Evolutionary conservation across 2,797 vertebrate species (phyloP), one percentile per base, ranked within the genome.

Genomic region (Xyrichtys novacula): DNA sequence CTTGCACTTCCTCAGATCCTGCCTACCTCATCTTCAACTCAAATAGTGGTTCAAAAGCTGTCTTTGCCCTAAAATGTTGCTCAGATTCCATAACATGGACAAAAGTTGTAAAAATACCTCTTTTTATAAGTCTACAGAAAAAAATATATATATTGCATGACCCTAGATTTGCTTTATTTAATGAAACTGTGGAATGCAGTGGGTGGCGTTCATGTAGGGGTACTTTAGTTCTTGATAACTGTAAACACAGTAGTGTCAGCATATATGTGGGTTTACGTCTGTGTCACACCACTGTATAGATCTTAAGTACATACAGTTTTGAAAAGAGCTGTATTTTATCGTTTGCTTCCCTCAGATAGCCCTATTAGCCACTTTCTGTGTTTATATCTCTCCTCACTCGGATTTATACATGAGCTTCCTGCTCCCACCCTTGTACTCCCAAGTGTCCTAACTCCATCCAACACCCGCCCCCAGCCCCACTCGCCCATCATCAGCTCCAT

Each of bases 331-430:
- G 48, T 65, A 62, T 67, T 75, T 85, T 67, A 26, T 38, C 82
- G 65, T 70, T 54, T 78, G 60, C 57, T 61, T 58, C 34, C 40
- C 67, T 59, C 59, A 73, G 67, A 82, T 80, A 65, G 62, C 53
- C 44, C 62, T 80, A 58, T 82, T 81, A 85, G 73, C 81, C 50
- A 76, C 71, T 85, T 65, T 59, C 54, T 62, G n/a, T 91, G 81
- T 89, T 91, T 90, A 83, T 79, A 78, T 85, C 81, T 65, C 58
- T 81, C 68, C 65, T 77, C 61, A 29, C 70, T 87, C 72, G 67
- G 77, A 85, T 90, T 89, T 86, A 83, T 78, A 80, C 84, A 84
- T 63, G 68, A 81, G 83, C 85, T 91, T 92, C 91, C 87, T 90
- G 90, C 81, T 83, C 84, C 86, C 88, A 81, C 85, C 84, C 89